Conservation (phyloP, 2,797 vertebrate genomes). For the Oreochromis grahami region DNA sequence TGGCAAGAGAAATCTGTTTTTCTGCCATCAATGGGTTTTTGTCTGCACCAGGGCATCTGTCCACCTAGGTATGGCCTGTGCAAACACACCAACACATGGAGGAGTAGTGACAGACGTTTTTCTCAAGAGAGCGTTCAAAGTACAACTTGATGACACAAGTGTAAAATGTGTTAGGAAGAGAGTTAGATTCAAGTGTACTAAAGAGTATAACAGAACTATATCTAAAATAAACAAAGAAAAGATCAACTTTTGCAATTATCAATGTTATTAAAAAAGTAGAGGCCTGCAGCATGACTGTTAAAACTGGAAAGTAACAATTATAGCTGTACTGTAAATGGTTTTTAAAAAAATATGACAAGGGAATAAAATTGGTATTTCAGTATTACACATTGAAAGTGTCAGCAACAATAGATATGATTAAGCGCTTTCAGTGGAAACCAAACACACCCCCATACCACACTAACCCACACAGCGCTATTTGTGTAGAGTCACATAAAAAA, state of each 20-base stretch:
- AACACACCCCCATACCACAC: conserved; percentile 17
- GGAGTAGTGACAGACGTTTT: neutral
- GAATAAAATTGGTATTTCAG: neutral
- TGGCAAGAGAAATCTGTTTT: conserved; percentile 45
- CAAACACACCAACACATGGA: conserved; percentile 44
- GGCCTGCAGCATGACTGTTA: neutral
- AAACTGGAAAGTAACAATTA: neutral
- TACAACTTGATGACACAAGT: neutral
- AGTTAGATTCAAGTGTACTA: neutral
- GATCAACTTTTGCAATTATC: neutral
- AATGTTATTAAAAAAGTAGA: neutral
- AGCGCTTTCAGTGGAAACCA: conserved; percentile 6
- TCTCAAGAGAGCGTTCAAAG: neutral
- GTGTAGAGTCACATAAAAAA: neutral
- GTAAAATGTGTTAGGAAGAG: neutral
- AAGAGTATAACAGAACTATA: neutral
- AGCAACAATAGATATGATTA: conserved; percentile 30
- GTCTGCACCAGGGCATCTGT: conserved; percentile 52
- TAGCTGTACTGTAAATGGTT: neutral
- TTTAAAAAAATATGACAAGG: rapidly evolving
- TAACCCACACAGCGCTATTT: neutral
- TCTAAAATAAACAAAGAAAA: neutral
- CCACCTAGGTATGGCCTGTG: conserved; percentile 28
- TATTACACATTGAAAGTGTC: conserved; percentile 12
- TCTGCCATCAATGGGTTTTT: conserved; percentile 62